Conservation (phyloP, 2,797 vertebrate species). For the Arnoldichthys spilopterus region DNA sequence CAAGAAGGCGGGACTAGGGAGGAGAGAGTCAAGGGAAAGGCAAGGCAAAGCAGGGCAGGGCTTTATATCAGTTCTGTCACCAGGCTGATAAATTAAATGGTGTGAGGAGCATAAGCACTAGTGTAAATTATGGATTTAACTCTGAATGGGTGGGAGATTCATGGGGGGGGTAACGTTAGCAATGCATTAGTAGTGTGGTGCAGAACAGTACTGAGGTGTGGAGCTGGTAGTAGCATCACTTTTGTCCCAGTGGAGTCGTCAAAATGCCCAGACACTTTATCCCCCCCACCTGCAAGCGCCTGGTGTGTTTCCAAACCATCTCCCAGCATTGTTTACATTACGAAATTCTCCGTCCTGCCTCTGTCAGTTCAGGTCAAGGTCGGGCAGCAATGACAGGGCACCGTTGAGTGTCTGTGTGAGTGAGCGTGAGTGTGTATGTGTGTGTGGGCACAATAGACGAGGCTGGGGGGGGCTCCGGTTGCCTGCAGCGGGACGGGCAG, state of each 20-base stretch:
- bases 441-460: conserved; percentile 40
- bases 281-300: background rate
- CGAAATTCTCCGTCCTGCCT: conserved; percentile 43
- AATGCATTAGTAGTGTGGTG: background rate
- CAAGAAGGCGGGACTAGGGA: no score
- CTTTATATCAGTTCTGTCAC: no score
- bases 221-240: background rate
- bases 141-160: no score
- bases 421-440: conserved; percentile 16
- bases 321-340: conserved; percentile 14
- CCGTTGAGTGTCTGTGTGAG: conserved; percentile 9
- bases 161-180: background rate
- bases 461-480: conserved; percentile 79
- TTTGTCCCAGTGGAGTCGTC: background rate
- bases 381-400: conserved; percentile 61
- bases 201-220: background rate
- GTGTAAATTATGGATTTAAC: no score
- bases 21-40: no score
- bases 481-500: conserved; percentile 74
- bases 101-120: no score
- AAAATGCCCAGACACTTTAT: background rate
- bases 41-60: no score
- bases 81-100: no score
- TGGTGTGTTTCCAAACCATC: background rate
- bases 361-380: conserved; percentile 76